Evolutionary conservation across 2,113 vertebrate species (phyloP).

Genomic region (Misgurnus anguillicaudatus): DNA sequence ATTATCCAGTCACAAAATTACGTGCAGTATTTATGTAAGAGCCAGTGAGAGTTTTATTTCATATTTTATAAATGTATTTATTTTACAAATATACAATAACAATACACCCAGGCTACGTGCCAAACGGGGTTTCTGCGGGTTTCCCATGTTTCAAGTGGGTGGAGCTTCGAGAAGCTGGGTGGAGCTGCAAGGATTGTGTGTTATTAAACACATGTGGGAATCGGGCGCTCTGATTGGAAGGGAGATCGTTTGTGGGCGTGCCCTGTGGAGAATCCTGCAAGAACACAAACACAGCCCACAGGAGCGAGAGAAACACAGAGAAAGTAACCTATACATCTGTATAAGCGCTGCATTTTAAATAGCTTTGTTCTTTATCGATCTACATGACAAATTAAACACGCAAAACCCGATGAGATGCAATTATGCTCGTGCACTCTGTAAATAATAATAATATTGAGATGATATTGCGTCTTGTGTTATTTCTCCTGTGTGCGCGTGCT

Average conservation of each 20-base stretch:
- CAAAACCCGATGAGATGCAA: neutral
- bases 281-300: conserved; percentile 22
- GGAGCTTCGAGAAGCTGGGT: neutral
- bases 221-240: conserved; percentile 69
- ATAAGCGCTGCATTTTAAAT: neutral
- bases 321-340: neutral
- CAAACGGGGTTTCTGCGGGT: neutral
- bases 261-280: neutral
- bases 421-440: neutral
- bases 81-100: neutral
- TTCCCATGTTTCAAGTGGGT: neutral
- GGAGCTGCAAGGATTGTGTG: neutral
- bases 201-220: conserved; percentile 35
- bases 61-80: neutral
- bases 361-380: neutral
- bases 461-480: neutral
- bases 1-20: no score
- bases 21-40: no score
- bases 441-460: neutral
- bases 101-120: neutral
- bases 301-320: conserved; percentile 12
- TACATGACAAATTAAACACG: neutral
- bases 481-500: neutral
- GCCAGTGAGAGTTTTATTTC: neutral
- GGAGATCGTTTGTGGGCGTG: conserved; percentile 48